Base-by-base conservation (phyloP, 2,797 vertebrate species). In the Aphelocoma californica region DNA sequence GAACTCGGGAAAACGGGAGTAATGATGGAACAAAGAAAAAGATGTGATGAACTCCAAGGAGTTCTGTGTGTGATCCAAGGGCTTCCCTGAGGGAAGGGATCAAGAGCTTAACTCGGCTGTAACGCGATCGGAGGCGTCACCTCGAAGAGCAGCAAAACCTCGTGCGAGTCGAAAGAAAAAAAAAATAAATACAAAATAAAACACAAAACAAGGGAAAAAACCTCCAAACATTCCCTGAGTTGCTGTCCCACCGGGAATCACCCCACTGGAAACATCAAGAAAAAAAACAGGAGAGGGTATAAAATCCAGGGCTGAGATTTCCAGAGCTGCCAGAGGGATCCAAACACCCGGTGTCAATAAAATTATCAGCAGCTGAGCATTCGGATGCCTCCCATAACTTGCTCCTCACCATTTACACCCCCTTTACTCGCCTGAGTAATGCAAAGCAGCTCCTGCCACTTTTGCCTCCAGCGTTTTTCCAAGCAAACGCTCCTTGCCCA, bases 321-420 rank as follows among this genome's bases (percentile, higher is more conserved):
- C 32, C 45, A 42, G 66, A 91, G 92, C 69, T 93, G 92, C 75
- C 87, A 73, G 61, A 93, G 69, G 72, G 92, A 89, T 71, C 28
- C 75, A 73, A 86, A 67, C 87, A 64, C 48, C 9, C 90, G 14
- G 47, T n/a, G 87, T 65, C 87, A 67, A 94, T 93, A 96, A 86
- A 95, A 93, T 95, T 81, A 75, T 71, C 86, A 89, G 94, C 93
- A 94, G 92, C 88, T 93, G 96, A 93, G 90, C 80, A 93, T 89
- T 94, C 14, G 13, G 81, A 87, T 92, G 91, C 75, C 78, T 53
- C 18, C 80, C 92, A 86, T 88, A 91, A 84, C 91, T 88, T 34
- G 58, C 34, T 81, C 47, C 66, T 73, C 91, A n/a, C 67, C 61
- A 19, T 32, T 91, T 86, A 86, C 38, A 16, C 88, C 77, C 74